These are phyloP conservation scores for Lycia hirtaria DNA, from an alignment of 2,888 invertebrate genomes.

Conservation along the genomic window DNA sequence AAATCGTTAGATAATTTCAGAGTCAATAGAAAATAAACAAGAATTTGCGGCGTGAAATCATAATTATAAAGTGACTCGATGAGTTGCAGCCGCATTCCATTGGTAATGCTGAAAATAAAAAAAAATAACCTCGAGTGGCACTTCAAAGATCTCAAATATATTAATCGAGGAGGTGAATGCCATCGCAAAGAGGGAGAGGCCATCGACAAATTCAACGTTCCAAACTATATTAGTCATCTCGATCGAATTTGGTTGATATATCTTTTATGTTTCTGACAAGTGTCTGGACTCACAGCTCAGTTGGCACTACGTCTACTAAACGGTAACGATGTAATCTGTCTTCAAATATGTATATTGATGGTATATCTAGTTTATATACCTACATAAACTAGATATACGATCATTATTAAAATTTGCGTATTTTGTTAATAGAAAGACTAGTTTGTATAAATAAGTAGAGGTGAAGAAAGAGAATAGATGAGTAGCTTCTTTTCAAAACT, in stretches of 20 bases:
- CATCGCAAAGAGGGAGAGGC: constrained; percentile 8
- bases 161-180: constrained; percentile 32
- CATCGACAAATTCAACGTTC: constrained; percentile 1
- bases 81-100: constrained; percentile 23
- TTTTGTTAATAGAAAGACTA: too few species aligned
- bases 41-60: neutral
- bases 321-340: too few species aligned
- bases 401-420: too few species aligned
- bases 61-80: neutral
- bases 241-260: neutral
- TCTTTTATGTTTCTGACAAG: too few species aligned
- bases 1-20: neutral
- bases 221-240: constrained; percentile 10
- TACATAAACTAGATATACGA: too few species aligned
- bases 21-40: neutral
- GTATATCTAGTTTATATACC: too few species aligned
- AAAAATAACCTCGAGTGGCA: constrained; percentile 27
- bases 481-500: too few species aligned
- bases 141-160: constrained; percentile 24
- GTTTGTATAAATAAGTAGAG: too few species aligned
- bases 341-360: too few species aligned
- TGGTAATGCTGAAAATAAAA: constrained; percentile 22
- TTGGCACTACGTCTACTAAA: too few species aligned
- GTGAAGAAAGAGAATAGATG: too few species aligned
- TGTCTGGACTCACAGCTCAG: too few species aligned